These are phyloP conservation scores for Heliconius erato DNA, from an alignment of 2,888 invertebrate species.

Conservation along the genomic window DNA sequence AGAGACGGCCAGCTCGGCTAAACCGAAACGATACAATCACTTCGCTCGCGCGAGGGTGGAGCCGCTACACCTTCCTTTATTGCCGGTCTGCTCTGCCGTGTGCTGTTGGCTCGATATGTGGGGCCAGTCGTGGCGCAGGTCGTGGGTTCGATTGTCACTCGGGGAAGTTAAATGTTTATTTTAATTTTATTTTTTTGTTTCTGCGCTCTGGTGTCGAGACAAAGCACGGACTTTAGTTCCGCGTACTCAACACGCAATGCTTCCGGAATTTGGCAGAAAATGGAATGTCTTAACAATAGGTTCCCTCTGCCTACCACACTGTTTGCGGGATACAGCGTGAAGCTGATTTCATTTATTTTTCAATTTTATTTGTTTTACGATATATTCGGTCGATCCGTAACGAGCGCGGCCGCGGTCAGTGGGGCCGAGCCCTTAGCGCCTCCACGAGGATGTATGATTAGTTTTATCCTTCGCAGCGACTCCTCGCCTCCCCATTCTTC, in stretches of 20 bases:
- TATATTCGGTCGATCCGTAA: not conserved
- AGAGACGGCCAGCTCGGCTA: slow-evolving; percentile 49
- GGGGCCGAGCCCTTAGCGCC: slow-evolving; percentile 52
- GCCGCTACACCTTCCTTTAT: slow-evolving; percentile 20
- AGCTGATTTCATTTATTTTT: too few species aligned
- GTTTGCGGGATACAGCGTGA: too few species aligned
- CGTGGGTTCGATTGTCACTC: too few species aligned
- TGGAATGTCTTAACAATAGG: too few species aligned
- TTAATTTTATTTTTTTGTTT: too few species aligned
- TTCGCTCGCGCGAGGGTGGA: not conserved
- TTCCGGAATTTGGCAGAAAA: too few species aligned
- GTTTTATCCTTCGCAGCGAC: slow-evolving; percentile 76
- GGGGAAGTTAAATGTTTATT: too few species aligned
- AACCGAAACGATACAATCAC: slow-evolving; percentile 23
- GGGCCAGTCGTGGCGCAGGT: too few species aligned
- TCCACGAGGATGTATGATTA: slow-evolving; percentile 80
- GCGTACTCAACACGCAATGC: too few species aligned
- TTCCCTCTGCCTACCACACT: too few species aligned
- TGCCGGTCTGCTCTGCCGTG: not conserved
- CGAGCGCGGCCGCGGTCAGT: slow-evolving; percentile 28
- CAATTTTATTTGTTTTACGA: not conserved
- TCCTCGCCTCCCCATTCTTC: slow-evolving; percentile 66
- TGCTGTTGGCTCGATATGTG: not conserved
- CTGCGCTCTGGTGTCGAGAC: too few species aligned
- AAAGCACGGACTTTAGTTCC: too few species aligned